Evolutionary conservation across 30 jellyfish, hydroid and myxozoan genomes (phyloP).

Genomic region (Aurelia coerulea): DNA sequence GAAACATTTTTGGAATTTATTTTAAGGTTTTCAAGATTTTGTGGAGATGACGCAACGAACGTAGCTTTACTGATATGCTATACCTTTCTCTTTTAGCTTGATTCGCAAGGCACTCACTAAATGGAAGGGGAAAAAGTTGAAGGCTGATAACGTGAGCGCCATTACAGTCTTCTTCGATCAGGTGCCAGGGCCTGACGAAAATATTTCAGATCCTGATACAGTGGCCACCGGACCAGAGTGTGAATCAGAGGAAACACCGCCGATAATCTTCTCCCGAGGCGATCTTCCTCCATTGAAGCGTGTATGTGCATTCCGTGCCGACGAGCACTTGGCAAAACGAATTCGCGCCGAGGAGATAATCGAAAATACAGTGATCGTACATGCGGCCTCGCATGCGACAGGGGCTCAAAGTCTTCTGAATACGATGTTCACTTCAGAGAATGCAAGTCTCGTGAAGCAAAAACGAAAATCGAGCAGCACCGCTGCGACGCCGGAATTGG

Average conservation of each 20-base stretch:
- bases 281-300: constrained; percentile 26
- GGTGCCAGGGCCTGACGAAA: constrained; percentile 37
- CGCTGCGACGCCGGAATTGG: neutral
- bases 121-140: constrained; percentile 76
- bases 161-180: constrained; percentile 78
- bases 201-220: constrained; percentile 9
- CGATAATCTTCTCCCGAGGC: constrained; percentile 3
- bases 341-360: neutral
- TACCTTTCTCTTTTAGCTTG: constrained; percentile 51
- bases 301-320: neutral
- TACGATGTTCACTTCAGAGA: neutral
- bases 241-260: constrained; percentile 69
- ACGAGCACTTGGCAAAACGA: neutral
- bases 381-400: too few species aligned
- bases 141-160: constrained; percentile 92
- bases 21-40: too few species aligned
- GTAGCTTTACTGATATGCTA: neutral
- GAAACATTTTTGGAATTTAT: too few species aligned
- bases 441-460: neutral
- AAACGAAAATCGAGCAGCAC: constrained; percentile 17
- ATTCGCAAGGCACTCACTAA: constrained; percentile 60
- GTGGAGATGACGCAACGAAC: too few species aligned
- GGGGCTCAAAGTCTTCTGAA: neutral
- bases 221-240: constrained; percentile 36
- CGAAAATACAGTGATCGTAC: neutral